Conservation (phyloP, 2,888 invertebrate genomes). For the Digitonthophagus gazella region DNA sequence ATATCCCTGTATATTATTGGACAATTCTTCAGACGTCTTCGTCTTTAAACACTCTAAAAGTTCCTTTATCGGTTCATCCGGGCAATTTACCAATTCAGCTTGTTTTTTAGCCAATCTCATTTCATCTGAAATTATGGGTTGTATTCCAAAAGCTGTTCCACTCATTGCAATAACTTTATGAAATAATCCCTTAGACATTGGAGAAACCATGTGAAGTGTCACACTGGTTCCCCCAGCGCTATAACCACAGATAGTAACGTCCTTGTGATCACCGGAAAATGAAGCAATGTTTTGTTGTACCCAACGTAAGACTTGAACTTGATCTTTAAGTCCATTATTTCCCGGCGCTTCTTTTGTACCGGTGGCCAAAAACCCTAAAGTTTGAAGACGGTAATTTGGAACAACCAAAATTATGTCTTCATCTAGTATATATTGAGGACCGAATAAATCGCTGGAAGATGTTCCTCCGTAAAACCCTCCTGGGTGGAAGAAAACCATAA, state of each 20-base stretch:
- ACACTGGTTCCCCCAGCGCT: conserved; percentile 52
- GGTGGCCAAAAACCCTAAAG: conserved; percentile 53
- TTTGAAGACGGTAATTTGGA: conserved; percentile 60
- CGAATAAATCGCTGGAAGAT: conserved; percentile 57
- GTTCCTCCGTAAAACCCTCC: conserved; percentile 64
- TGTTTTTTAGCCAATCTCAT: conserved; percentile 61
- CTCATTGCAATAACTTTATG: conserved; percentile 70
- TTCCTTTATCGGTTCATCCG: conserved; percentile 54
- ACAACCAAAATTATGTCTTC: conserved; percentile 64
- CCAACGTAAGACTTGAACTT: conserved; percentile 66
- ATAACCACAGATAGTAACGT: conserved; percentile 65
- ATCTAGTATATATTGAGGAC: conserved; percentile 65
- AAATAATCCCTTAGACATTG: conserved; percentile 66
- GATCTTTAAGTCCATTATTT: conserved; percentile 70
- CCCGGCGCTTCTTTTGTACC: conserved; percentile 66
- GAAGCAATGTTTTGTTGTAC: conserved; percentile 62
- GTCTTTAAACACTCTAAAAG: conserved; percentile 62
- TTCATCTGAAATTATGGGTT: conserved; percentile 56
- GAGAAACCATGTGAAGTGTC: conserved; percentile 59
- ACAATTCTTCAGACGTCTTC: conserved; percentile 54
- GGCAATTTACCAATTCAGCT: conserved; percentile 60
- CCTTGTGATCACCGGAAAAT: conserved; percentile 67
- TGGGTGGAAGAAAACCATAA: conserved; percentile 66
- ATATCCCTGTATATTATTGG: conserved; percentile 52
- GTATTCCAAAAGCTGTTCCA: conserved; percentile 58